Evolutionary conservation across 2,888 invertebrate species (phyloP).

Genomic region (Mimachlamys varia): DNA sequence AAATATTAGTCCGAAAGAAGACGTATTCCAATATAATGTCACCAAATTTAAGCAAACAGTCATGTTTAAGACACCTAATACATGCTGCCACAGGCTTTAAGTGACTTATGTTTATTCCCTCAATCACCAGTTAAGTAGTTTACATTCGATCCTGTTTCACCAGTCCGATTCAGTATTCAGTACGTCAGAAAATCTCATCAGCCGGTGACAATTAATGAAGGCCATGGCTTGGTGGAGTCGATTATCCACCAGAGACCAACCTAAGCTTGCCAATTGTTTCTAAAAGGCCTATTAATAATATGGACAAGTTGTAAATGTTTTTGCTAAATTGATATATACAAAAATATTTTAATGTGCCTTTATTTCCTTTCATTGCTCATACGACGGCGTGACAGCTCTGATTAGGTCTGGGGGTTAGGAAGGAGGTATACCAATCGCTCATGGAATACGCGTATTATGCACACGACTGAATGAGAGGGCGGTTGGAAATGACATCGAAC

Average conservation of each 20-base stretch:
- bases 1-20: not conserved
- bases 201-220: conserved; percentile 24
- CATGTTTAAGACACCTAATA: not conserved
- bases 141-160: not conserved
- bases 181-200: conserved; percentile 23
- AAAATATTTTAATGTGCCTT: not conserved
- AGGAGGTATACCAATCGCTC: not conserved
- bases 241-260: not conserved
- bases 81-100: not conserved
- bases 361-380: conserved; percentile 18
- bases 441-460: conserved; percentile 15
- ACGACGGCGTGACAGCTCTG: not conserved
- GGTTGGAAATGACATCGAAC: conserved; percentile 23
- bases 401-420: conserved; percentile 9
- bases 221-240: not conserved
- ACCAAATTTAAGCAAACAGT: not conserved
- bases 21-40: not conserved
- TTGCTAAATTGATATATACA: conserved; percentile 26
- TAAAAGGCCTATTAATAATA: conserved; percentile 36
- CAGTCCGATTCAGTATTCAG: not conserved
- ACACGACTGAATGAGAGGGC: conserved; percentile 31
- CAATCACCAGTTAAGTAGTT: not conserved
- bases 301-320: not conserved
- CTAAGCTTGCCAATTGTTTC: conserved; percentile 1
- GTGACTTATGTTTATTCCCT: not conserved